Conservation (phyloP, 2,797 vertebrate species). For the Fistularia tabacaria region DNA sequence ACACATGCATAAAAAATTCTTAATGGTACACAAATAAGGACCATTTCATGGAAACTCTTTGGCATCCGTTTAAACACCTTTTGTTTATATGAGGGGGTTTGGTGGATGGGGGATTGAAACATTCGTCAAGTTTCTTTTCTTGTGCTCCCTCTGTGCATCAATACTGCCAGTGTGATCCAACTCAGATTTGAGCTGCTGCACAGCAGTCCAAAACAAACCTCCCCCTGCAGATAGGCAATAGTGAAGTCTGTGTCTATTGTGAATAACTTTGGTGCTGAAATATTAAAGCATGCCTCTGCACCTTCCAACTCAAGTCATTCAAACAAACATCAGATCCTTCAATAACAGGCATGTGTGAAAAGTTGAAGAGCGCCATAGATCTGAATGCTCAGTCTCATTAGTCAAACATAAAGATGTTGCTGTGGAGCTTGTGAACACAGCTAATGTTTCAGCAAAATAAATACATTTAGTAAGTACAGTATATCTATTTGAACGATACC, state of each 20-base stretch:
- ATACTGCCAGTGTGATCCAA: slow-evolving; percentile 13
- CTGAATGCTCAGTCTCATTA: slow-evolving; percentile 1
- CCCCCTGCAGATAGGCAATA: slow-evolving; percentile 45
- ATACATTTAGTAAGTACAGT: not conserved
- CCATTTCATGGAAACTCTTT: no score
- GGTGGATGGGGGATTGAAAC: not conserved
- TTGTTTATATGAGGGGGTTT: no score
- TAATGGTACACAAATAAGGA: no score
- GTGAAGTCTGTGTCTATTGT: slow-evolving; percentile 21
- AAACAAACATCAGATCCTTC: slow-evolving; percentile 25
- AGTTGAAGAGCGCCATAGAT: not conserved
- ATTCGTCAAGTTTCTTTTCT: slow-evolving; percentile 9
- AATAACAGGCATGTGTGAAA: slow-evolving; percentile 24
- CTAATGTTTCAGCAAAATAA: slow-evolving; percentile 7
- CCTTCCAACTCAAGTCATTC: not conserved
- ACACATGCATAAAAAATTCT: no score
- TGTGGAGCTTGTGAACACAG: not conserved
- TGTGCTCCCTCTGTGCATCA: slow-evolving; percentile 21
- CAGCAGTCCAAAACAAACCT: slow-evolving; percentile 43
- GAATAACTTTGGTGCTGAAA: slow-evolving; percentile 16
- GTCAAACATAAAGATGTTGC: slow-evolving; percentile 12
- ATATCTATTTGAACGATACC: not conserved
- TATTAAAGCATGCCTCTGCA: slow-evolving; percentile 15
- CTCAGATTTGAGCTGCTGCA: slow-evolving; percentile 4
- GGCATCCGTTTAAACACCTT: no score